Conservation (phyloP, 2,797 vertebrate genomes). For the Botia kubotai region DNA sequence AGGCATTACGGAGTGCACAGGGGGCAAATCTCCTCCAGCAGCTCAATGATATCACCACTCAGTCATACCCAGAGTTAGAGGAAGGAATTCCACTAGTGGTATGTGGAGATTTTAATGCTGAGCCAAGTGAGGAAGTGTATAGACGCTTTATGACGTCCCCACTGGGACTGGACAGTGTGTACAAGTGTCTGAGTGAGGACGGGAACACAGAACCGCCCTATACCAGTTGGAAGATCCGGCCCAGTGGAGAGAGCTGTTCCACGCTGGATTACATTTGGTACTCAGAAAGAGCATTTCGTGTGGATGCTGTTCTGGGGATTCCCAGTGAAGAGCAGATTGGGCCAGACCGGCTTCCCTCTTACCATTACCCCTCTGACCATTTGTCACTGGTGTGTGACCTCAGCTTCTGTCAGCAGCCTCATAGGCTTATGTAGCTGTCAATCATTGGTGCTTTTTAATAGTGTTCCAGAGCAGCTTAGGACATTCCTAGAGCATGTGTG, state of each 20-base stretch:
- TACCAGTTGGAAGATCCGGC: slow-evolving; percentile 95
- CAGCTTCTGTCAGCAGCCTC: slow-evolving; percentile 84
- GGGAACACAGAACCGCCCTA: slow-evolving; percentile 87
- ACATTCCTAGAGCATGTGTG: slow-evolving; percentile 47
- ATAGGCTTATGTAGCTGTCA: slow-evolving; percentile 71
- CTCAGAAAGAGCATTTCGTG: slow-evolving; percentile 78
- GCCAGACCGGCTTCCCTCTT: slow-evolving; percentile 91
- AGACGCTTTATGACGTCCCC: slow-evolving; percentile 87
- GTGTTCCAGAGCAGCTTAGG: slow-evolving; percentile 4
- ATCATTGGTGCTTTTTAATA: slow-evolving; percentile 41
- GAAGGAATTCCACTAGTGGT: slow-evolving; percentile 81
- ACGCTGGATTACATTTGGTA: slow-evolving; percentile 99
- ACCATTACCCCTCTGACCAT: slow-evolving; percentile 94
- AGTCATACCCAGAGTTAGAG: background rate
- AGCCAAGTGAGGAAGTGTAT: slow-evolving; percentile 93
- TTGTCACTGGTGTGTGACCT: slow-evolving; percentile 93
- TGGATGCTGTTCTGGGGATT: slow-evolving; percentile 85
- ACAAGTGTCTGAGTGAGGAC: slow-evolving; percentile 88
- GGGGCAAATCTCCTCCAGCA: slow-evolving; percentile 88
- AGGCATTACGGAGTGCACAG: slow-evolving; percentile 88
- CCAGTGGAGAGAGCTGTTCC: slow-evolving; percentile 88
- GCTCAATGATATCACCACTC: slow-evolving; percentile 76
- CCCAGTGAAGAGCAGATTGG: slow-evolving; percentile 94
- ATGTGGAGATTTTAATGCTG: slow-evolving; percentile 94
- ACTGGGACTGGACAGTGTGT: slow-evolving; percentile 88